Evolutionary conservation across 2,797 vertebrate species (phyloP), one percentile per base, ranked within the genome.

Genomic region (Acrocephalus scirpaceus): DNA sequence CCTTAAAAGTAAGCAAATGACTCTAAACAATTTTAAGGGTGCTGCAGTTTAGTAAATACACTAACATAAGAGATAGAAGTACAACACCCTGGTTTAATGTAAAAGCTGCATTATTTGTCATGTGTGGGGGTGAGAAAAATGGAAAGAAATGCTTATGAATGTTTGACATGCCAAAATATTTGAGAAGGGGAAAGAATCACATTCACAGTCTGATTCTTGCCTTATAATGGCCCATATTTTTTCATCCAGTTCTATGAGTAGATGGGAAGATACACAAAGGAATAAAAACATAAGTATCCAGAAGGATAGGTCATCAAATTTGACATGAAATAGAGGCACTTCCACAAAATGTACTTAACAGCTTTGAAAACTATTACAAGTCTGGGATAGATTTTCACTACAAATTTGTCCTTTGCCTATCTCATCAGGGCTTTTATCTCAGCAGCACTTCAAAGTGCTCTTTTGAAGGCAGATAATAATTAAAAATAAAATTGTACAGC

Each of bases 1-100:
- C 96, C 98, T 99, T 53, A 98, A 98, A 96, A 99, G 99, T 99
- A 98, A 99, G 99, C 71, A 94, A 86, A 93, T 88, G 11, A 84
- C 81, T 96, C 75, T 79, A 64, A 95, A 95, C 82, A 44, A 81
- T 87, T 94, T 96, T 81, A 93, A 36, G 34, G n/a, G 36, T 91
- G 34, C 58, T 91, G 88, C 64, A 83, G 67, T 96, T 96, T 92
- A 92, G 82, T 83, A 95, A 96, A 86, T 54, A 50, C 47, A 40
- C 72, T 90, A 54, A 93, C 76, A 85, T 86, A 70, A 75, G 88
- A 74, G 44, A 36, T 4, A 85, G 57, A 61, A 77, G 30, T 38
- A 58, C 27, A 82, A n/a, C 60, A 34, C 9, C 53, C 14, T 54
- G 36, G 13, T 90, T 92, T 90, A 81, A 86, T 74, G 65, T 65